phyloP scores from a whole-genome alignment of 2,888 invertebrate species.

The Mystacides longicornis region DNA sequence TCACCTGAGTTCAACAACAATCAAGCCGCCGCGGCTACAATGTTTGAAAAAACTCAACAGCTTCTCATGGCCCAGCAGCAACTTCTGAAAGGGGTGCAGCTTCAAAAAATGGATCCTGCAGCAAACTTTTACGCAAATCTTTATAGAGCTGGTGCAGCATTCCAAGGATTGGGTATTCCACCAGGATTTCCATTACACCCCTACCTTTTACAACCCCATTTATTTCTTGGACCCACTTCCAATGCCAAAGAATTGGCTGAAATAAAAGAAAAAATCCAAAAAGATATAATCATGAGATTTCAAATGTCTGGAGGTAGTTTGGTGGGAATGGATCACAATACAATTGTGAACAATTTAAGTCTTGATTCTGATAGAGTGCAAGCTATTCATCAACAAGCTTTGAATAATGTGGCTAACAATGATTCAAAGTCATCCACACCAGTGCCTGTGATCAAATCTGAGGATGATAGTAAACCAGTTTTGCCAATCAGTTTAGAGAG shows the following conservation, averaged over 20 bases:
- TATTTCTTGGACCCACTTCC: conserved; percentile 44
- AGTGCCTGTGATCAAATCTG: conserved; percentile 36
- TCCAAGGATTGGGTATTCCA: conserved; percentile 48
- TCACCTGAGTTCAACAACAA: conserved; percentile 39
- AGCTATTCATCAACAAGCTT: conserved; percentile 27
- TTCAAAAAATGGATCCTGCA: conserved; percentile 53
- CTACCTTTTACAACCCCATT: conserved; percentile 56
- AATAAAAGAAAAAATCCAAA: conserved; percentile 60
- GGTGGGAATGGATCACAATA: conserved; percentile 35
- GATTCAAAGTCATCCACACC: conserved; percentile 40
- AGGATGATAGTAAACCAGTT: conserved; percentile 46
- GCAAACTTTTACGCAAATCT: conserved; percentile 56
- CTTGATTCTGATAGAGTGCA: conserved; percentile 27
- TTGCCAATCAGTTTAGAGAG: conserved; percentile 35
- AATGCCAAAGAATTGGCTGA: conserved; percentile 53
- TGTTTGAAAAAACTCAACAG: conserved; percentile 51
- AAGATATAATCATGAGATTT: conserved; percentile 55
- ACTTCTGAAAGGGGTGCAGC: conserved; percentile 49
- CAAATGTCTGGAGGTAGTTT: conserved; percentile 66
- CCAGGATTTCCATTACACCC: conserved; percentile 58
- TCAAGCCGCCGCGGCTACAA: conserved; percentile 36
- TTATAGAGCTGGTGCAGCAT: conserved; percentile 49
- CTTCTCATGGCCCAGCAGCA: conserved; percentile 60
- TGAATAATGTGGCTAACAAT: conserved; percentile 30
- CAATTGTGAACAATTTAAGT: conserved; percentile 21